Conservation (phyloP, 2,113 vertebrate species). For the Tachysurus fulvidraco region DNA sequence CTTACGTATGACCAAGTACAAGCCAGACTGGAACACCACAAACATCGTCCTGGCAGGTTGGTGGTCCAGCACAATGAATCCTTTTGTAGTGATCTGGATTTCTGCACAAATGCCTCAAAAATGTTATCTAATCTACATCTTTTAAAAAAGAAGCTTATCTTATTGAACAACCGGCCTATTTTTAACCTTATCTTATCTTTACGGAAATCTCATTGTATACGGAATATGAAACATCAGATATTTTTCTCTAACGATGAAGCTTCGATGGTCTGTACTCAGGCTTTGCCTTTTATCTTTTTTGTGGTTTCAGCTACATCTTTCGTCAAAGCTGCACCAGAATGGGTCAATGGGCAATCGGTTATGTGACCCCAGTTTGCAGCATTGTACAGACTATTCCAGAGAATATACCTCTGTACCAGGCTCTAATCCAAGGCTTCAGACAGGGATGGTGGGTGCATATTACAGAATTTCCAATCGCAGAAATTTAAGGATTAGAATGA, state of each 20-base stretch:
- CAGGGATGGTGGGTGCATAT: slow-evolving; percentile 76
- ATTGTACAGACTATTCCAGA: slow-evolving; percentile 83
- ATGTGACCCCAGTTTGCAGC: slow-evolving; percentile 72
- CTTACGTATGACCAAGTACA: slow-evolving; percentile 85
- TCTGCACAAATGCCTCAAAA: background rate
- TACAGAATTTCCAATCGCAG: background rate
- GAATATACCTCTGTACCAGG: slow-evolving; percentile 75
- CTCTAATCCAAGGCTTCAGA: slow-evolving; percentile 77
- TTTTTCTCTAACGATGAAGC: background rate
- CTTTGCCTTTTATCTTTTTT: background rate
- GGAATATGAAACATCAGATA: background rate
- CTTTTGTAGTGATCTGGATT: background rate
- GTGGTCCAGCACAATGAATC: slow-evolving; percentile 24
- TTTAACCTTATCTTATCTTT: background rate
- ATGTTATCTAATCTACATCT: background rate
- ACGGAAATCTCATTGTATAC: background rate
- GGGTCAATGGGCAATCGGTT: slow-evolving; percentile 87
- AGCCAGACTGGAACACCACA: slow-evolving; percentile 72
- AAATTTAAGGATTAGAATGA: background rate
- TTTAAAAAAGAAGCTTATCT: background rate
- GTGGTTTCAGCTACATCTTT: slow-evolving; percentile 79
- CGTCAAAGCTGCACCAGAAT: slow-evolving; percentile 84
- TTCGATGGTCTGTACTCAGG: background rate
- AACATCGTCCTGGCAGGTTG: slow-evolving; percentile 81
- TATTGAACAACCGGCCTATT: background rate